Base-by-base conservation (phyloP, 2,113 vertebrate species). In the Cheilinus undulatus region DNA sequence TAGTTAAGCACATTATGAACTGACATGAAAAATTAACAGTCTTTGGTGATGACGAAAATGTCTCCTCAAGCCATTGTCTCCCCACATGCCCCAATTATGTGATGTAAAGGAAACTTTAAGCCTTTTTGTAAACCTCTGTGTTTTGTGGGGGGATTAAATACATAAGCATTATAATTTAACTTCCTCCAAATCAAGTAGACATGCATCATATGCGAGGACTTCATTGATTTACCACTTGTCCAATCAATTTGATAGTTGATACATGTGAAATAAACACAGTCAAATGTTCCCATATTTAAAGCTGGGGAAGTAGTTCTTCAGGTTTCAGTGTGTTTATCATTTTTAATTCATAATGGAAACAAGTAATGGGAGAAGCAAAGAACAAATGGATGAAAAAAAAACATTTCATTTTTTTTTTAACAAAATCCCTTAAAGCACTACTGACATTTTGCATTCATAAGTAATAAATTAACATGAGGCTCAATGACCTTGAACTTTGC, bases 1-100 rank as follows among this genome's bases (percentile, higher is more conserved):
- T 7, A 12, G 2, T 12, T 59, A 2, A 10, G n/a, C 36, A 7
- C 67, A 59, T 22, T 52, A n/a, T 48, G n/a, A 2, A 20, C 36
- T 2, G 1, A 17, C 23, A 51, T 34, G 11, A 49, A 17, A n/a
- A 17, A 24, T 52, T 5, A 3, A 53, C 0, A 1, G 19, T 26
- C 11, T 26, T 56, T 53, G 54, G 20, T 20, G 19, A 23, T n/a
- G 27, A 23, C 57, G 19, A 26, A 49, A 23, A n/a, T 45, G 17
- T 52, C 3, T 23, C 11, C 19, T 30, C 26, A 42, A 19, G 10
- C 19, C 11, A 2, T 20, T 54, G 24, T 60, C 17, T 38, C 49
- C 61, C 60, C 65, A 74, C 40, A 66, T 70, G 60, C 26, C 30
- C 38, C 54, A 66, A 58, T 64, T 66, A 60, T 32, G n/a, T 24